These are phyloP conservation scores for Sebastes iracundus DNA, from an alignment of 2,797 vertebrate species.

Conservation along the genomic window DNA sequence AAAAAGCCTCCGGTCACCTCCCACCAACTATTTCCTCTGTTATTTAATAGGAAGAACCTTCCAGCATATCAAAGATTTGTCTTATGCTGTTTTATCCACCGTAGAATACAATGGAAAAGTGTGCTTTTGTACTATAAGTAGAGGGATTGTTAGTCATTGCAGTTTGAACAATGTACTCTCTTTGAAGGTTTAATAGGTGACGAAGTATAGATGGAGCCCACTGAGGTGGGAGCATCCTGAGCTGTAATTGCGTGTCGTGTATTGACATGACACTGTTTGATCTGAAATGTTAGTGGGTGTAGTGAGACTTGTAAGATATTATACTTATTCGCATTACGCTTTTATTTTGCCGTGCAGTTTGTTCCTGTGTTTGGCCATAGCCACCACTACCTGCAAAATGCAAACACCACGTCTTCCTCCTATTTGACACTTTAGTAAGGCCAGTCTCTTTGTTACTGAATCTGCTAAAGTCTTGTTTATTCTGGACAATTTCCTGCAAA, in stretches of 20 bases:
- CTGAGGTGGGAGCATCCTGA: conserved; percentile 29
- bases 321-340: neutral
- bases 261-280: conserved; percentile 30
- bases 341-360: neutral
- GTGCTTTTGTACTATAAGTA: neutral
- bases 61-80: conserved; percentile 38
- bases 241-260: conserved; percentile 30
- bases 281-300: conserved; percentile 20
- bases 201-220: conserved; percentile 5
- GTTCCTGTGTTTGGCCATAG: neutral
- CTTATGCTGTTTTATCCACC: neutral
- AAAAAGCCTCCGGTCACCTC: conserved; percentile 29
- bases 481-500: neutral
- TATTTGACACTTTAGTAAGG: neutral
- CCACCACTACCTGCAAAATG: neutral
- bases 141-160: conserved; percentile 14
- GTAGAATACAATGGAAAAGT: conserved; percentile 19
- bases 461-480: neutral
- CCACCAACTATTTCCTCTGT: conserved; percentile 26
- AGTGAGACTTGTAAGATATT: conserved; percentile 11
- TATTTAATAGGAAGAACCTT: conserved; percentile 28
- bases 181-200: conserved; percentile 45
- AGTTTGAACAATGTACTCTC: conserved; percentile 18
- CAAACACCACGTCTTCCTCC: neutral
- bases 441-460: neutral